These are phyloP conservation scores for Potamarius usumacintae DNA, from an alignment of 2,113 vertebrate species.

Conservation along the genomic window DNA sequence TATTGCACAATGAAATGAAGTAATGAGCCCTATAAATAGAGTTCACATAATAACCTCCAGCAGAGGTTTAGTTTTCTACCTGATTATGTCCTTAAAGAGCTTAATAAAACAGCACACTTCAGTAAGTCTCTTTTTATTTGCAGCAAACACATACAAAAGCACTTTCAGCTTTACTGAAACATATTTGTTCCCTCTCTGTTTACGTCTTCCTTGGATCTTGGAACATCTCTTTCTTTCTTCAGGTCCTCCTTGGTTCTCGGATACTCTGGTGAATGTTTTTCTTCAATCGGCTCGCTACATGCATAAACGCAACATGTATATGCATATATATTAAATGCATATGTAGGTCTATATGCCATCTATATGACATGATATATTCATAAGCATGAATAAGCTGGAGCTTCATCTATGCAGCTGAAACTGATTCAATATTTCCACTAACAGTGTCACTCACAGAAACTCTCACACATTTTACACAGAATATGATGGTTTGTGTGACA, in stretches of 20 bases:
- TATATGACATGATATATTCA: too few relatives aligned
- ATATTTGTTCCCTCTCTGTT: not conserved
- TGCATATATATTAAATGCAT: too few relatives aligned
- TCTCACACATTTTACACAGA: not conserved
- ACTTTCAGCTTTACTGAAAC: not conserved
- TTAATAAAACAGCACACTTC: not conserved
- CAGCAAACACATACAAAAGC: not conserved
- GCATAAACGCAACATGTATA: too few relatives aligned
- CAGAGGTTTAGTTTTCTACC: not conserved
- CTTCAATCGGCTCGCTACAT: not conserved
- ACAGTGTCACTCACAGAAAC: not conserved
- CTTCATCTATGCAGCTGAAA: not conserved
- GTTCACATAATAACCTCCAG: constrained; percentile 8
- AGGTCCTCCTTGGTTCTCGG: not conserved
- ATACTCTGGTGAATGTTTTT: not conserved
- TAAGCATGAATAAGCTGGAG: not conserved
- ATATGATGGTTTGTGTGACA: not conserved
- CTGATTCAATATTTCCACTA: not conserved
- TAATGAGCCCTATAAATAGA: constrained; percentile 13
- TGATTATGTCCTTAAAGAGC: constrained; percentile 2
- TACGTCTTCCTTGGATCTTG: not conserved
- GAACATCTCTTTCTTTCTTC: not conserved
- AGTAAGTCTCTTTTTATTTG: not conserved
- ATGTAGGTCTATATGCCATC: too few relatives aligned
- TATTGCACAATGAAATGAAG: not conserved